Evolutionary conservation across 2,113 vertebrate species (phyloP), one percentile per base, ranked within the genome.

Genomic region (Erythrocercus mccallii): DNA sequence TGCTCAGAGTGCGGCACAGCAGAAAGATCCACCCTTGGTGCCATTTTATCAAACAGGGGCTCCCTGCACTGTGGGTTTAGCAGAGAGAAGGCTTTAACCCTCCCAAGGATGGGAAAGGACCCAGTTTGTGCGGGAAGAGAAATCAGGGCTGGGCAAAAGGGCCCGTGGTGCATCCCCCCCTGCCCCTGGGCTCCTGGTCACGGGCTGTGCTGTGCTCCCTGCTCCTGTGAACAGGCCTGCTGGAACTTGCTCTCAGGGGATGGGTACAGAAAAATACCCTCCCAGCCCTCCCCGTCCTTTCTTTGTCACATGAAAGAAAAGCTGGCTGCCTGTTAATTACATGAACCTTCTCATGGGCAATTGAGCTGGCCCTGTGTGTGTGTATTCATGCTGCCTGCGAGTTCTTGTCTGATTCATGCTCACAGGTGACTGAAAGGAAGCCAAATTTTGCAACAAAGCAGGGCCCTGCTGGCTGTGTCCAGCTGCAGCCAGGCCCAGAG

Each of bases 271-370:
- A 62, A 61, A 65, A 62, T 4, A 8, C 15, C 11, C 8, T 6
- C 27, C 61, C 71, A 35, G 51, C 71, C n/a, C 27, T 58, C 60
- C 79, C 24, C 21, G 5, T 47, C 30, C 47, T 82, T 87, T 8
- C 93, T 93, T 82, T 79, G 81, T 45, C 73, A 76, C 65, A 33
- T 50, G 79, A 86, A 96, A 93, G 87, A 35, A 50, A 89, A 95
- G 74, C 94, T 1, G 71, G 13, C 92, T 94, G 87, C 71, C 85
- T 81, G 85, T 92, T 96, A 95, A 94, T 96, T 90, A 95, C 79
- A 77, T 12, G 71, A 94, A 83, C 82, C 68, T 94, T 95, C 94
- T 95, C 92, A 95, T 81, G 92, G 94, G 82, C 88, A 74, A 92
- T 88, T 94, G 90, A 92, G 90, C 93, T 35, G 90, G 74, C 93